Evolutionary conservation across 1,140 invertebrate genomes (phyloP).

Genomic region (Ceratina japonica): DNA sequence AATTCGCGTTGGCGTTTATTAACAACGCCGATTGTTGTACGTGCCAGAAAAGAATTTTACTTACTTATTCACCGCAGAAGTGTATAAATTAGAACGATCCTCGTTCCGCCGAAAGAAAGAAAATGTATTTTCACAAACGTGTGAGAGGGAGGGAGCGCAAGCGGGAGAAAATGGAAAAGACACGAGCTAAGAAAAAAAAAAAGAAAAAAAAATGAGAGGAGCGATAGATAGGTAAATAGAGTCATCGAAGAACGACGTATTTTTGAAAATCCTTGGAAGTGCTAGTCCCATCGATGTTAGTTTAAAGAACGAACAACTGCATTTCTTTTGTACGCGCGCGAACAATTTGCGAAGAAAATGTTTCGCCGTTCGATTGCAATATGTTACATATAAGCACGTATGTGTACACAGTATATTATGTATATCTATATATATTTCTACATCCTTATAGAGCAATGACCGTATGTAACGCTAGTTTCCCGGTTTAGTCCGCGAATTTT

Average conservation of each 20-base stretch:
- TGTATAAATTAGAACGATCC: conserved; percentile 43
- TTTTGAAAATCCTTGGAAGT: conserved; percentile 58
- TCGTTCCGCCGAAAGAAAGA: conserved; percentile 39
- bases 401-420: conserved; percentile 14
- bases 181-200: neutral
- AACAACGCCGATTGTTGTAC: conserved; percentile 44
- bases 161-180: conserved; percentile 28
- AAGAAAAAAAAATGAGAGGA: neutral
- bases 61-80: conserved; percentile 21
- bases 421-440: conserved; percentile 36
- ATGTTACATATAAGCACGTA: neutral
- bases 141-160: conserved; percentile 16
- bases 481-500: neutral
- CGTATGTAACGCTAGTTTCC: conserved; percentile 19
- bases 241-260: conserved; percentile 57
- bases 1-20: conserved; percentile 53
- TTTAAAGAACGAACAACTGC: conserved; percentile 23
- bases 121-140: conserved; percentile 45
- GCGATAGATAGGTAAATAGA: conserved; percentile 43
- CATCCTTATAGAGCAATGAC: conserved; percentile 23
- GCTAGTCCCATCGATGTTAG: conserved; percentile 47
- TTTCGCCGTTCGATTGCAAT: conserved; percentile 27
- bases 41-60: conserved; percentile 53
- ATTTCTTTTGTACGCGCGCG: conserved; percentile 36
- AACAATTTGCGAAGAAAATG: neutral